Base-by-base conservation (phyloP, 2,797 vertebrate species). In the Diglossa cyanea region DNA sequence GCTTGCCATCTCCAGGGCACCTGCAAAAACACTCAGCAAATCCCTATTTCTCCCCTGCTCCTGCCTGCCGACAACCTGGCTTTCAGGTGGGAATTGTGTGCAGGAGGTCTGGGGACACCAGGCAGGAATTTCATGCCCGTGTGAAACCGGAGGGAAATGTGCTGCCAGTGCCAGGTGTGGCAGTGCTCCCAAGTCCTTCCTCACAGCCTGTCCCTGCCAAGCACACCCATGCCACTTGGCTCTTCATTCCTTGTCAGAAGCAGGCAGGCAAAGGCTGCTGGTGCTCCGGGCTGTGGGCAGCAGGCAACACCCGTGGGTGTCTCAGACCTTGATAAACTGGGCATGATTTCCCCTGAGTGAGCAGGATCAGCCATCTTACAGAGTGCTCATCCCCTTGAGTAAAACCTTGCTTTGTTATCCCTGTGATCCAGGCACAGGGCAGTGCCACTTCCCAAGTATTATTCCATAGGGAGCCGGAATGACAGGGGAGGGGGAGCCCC, bases 331-430 rank as follows among this genome's bases (percentile, higher is more conserved):
- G 47, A 44, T 47, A 58, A 54, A 10, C 8, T 2, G 4, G 39
- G 16, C 33, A 3, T 7, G 50, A 65, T 23, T 25, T 35, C 11
- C 20, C 37, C n/a, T 0, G 10, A 30, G 55, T 5, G 0, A 10
- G n/a, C 18, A 58, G 35, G 28, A 68, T 39, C 62, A 58, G 15
- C 26, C 16, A 17, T 13, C 63, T 73, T 11, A 42, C 47, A 40
- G 35, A 70, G 47, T 3, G 24, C 31, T 51, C 51, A 25, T 11
- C 21, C 74, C 48, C 73, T 55, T 5, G n/a, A 82, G 86, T 60
- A 53, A 73, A 81, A 47, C 20, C 6, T 20, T 35, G 40, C 14
- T 5, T 80, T 71, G 42, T 68, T 47, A 39, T 48, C 83, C 85
- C 82, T 8, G 23, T 35, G 35, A 20, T 30, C 50, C 62, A 37